phyloP scores from a whole-genome alignment of 2,797 vertebrate genomes.

The Chlorospingus semifuscus region DNA sequence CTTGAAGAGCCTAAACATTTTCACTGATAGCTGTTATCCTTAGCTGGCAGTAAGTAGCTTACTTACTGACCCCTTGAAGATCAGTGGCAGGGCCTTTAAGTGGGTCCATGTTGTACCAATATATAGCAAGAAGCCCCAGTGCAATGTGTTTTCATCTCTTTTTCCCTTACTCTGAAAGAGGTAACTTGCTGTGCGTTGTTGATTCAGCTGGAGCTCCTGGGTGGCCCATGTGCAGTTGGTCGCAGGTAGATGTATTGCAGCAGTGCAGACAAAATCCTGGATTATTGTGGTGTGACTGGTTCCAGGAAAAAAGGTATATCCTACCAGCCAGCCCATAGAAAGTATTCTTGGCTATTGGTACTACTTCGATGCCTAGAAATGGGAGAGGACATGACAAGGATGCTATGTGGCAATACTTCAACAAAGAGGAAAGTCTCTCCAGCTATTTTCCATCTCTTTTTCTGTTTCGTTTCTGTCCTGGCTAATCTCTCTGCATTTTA shows the following conservation, averaged over 20 bases:
- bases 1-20: neutral
- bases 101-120: neutral
- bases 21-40: neutral
- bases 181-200: neutral
- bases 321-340: neutral
- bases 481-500: neutral
- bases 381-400: neutral
- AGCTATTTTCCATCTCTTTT: neutral
- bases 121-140: neutral
- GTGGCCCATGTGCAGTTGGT: slow-evolving; percentile 37
- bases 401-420: neutral
- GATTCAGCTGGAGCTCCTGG: slow-evolving; percentile 58
- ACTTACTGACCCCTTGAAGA: neutral
- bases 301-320: slow-evolving; percentile 19
- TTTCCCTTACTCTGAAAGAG: neutral
- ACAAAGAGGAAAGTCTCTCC: neutral
- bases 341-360: neutral
- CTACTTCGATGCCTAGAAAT: neutral
- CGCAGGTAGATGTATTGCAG: slow-evolving; percentile 46
- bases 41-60: neutral
- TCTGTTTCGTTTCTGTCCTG: neutral
- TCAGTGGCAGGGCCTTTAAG: neutral
- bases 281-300: neutral
- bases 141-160: neutral
- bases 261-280: slow-evolving; percentile 7